A percentile compares a stretch with the other conserved stretches of the same genome.
These are phyloP conservation scores for Ephydatia muelleri DNA, from an alignment of 37 sponge, comb jelly and placozoan species.

Conservation along the genomic window DNA sequence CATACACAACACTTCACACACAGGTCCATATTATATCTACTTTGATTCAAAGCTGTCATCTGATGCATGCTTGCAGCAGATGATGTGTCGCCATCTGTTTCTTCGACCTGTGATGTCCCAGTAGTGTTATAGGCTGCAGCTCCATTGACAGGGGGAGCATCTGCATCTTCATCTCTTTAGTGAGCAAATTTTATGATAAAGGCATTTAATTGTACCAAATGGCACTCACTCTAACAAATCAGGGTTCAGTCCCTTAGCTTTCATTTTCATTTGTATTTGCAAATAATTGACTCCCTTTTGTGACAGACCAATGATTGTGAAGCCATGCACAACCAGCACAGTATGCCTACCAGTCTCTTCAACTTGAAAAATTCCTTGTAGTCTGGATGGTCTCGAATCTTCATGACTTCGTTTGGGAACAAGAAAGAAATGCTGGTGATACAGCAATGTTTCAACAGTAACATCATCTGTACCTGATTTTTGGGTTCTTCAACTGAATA, in stretches of 20 bases:
- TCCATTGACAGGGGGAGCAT: conserved; percentile 36
- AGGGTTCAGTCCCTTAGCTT: conserved; percentile 79
- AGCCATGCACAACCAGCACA: background rate
- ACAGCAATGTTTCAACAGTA: background rate
- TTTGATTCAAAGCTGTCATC: conserved; percentile 66
- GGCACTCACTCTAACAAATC: conserved; percentile 71
- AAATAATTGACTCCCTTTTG: conserved; percentile 79
- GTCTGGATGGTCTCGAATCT: conserved; percentile 82
- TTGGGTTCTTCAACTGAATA: background rate
- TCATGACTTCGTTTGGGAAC: conserved; percentile 35
- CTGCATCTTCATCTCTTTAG: conserved; percentile 64
- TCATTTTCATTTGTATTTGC: conserved; percentile 83
- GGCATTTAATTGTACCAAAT: too few relatives aligned
- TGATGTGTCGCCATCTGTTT: conserved; percentile 12
- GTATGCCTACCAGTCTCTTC: conserved; percentile 72
- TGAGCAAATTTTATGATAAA: background rate
- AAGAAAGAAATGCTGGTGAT: background rate
- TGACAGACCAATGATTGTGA: background rate
- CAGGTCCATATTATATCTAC: conserved; percentile 8
- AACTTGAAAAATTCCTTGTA: conserved; percentile 85
- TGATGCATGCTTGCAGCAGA: conserved; percentile 35
- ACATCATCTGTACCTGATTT: background rate
- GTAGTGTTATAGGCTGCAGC: background rate
- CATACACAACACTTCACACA: conserved; percentile 4
- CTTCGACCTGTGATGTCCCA: conserved; percentile 23